Conservation (phyloP, 2,113 vertebrate genomes). For the Jaculus jaculus region DNA sequence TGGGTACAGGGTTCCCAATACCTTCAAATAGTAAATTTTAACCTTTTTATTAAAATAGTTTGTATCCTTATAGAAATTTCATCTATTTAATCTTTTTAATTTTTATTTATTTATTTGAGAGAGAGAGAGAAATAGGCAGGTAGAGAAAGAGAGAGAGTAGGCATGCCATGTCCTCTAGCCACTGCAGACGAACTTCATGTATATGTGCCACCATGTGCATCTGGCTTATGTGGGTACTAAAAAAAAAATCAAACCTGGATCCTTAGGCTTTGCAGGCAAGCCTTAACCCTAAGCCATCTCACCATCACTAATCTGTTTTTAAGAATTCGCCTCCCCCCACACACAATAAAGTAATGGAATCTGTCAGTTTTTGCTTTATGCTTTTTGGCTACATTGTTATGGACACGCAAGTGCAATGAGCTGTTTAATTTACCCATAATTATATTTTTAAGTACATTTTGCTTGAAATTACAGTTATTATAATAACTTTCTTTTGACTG, state of each 20-base stretch:
- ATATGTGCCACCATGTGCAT: too few species aligned
- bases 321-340: neutral
- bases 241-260: too few species aligned
- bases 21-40: conserved; percentile 12
- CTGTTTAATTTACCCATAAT: neutral
- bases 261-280: too few species aligned
- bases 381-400: neutral
- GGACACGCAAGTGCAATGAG: neutral
- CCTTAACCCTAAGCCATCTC: too few species aligned
- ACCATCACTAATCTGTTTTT: neutral
- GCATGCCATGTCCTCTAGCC: too few species aligned
- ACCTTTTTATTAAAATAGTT: neutral
- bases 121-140: too few species aligned
- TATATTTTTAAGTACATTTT: conserved; percentile 33
- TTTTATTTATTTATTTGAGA: too few species aligned
- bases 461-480: neutral
- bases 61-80: neutral
- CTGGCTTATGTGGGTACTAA: too few species aligned
- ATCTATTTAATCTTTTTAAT: neutral
- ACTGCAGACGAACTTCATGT: too few species aligned
- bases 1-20: neutral
- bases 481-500: conserved; percentile 10
- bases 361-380: neutral
- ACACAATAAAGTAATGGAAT: neutral
- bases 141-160: too few species aligned